phyloP scores from a whole-genome alignment of 2,113 vertebrate species.

The Formicarius rufipectus region DNA sequence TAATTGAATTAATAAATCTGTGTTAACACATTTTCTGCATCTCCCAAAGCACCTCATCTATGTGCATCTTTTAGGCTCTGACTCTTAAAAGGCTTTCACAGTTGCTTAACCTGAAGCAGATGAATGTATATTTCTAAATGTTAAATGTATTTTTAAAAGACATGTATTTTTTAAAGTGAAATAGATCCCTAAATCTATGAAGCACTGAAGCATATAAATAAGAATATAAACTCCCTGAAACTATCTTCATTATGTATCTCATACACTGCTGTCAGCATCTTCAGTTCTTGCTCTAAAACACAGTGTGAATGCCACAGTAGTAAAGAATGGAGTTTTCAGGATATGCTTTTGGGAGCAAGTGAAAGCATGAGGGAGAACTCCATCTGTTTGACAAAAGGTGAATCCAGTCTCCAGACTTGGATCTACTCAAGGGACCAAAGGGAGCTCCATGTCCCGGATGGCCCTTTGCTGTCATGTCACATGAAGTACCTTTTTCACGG shows the following conservation, averaged over 20 bases:
- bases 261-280: background rate
- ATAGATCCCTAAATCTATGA: background rate
- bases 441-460: accelerated
- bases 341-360: background rate
- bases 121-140: background rate
- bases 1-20: conserved; percentile 12
- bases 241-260: background rate
- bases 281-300: background rate
- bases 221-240: background rate
- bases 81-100: background rate
- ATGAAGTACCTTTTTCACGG: background rate
- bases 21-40: background rate
- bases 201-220: background rate
- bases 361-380: background rate
- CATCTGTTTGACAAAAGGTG: background rate
- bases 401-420: background rate
- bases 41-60: background rate
- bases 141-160: background rate
- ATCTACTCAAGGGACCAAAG: background rate
- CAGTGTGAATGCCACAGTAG: accelerated
- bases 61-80: background rate
- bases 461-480: background rate
- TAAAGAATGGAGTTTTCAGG: background rate
- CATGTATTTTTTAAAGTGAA: background rate
- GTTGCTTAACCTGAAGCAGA: background rate